Percentiles rank a stretch among this genome's conserved stretches.
Conservation (phyloP, 92 coral and sea anemone species). For the Zoanthus sociatus region DNA sequence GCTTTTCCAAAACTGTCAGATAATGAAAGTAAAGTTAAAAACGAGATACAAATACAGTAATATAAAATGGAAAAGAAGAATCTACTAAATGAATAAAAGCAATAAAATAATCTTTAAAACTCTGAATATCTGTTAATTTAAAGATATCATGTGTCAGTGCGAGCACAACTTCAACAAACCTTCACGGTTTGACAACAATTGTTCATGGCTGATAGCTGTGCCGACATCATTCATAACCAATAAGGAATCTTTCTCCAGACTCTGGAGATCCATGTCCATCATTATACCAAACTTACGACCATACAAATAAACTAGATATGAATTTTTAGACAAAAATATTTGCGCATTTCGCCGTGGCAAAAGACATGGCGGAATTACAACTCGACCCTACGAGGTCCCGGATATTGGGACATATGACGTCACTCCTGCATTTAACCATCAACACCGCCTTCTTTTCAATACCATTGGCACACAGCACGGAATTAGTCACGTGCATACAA, state of each 20-base stretch:
- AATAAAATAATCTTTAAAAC: neutral
- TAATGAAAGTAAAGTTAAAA: constrained; percentile 39
- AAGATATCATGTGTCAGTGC: constrained; percentile 41
- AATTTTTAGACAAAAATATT: constrained; percentile 30
- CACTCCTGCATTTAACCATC: constrained; percentile 49
- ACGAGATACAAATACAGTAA: constrained; percentile 8
- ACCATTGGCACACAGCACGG: constrained; percentile 5
- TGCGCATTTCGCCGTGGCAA: constrained; percentile 39
- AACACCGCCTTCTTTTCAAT: constrained; percentile 14
- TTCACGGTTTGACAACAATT: constrained; percentile 86
- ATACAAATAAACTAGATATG: neutral
- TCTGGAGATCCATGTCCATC: constrained; percentile 46
- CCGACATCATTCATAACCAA: constrained; percentile 33
- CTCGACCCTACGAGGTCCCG: constrained; percentile 53
- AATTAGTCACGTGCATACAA: constrained; percentile 11
- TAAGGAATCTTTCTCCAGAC: constrained; percentile 11
- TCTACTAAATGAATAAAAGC: constrained; percentile 3
- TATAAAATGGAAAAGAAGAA: neutral
- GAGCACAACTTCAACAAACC: constrained; percentile 62
- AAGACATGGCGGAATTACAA: constrained; percentile 69
- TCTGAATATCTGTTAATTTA: neutral
- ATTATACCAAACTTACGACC: neutral
- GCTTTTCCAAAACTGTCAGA: constrained; percentile 87
- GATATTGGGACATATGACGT: constrained; percentile 62
- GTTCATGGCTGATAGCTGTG: constrained; percentile 71